Base-by-base conservation (phyloP, 1,140 invertebrate species). In the Sesamia nonagrioides region DNA sequence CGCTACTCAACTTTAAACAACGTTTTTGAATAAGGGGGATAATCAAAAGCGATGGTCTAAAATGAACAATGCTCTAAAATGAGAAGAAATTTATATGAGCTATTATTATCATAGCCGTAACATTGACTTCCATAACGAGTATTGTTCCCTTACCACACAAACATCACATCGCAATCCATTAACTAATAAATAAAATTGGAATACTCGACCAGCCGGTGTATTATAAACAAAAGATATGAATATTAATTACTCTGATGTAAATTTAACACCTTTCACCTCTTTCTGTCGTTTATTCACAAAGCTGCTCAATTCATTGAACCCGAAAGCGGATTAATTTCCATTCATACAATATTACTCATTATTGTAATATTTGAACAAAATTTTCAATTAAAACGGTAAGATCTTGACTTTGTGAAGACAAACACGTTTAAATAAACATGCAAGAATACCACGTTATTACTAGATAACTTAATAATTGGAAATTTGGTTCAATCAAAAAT, bases 211-310 rank as follows among this genome's bases (percentile, higher is more conserved):
- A 74, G 60, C 48, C 52, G 52, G 11, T 61, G 21, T 52, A 77
- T 66, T 66, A 48, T 45, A 45, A 69, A 50, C 42, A 48, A 63
- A 74, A 73, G 69, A 42, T 54, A 61, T 58, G 54, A 78, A 61
- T 50, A 58, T 63, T 72, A 76, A 75, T 80, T 61, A 76, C 42
- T 54, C n/a, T 68, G 50, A 75, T 76, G 69, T 81, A 73, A 81
- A 77, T 77, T 66, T 81, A 77, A 77, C 79, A 81, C 74, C 79
- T 81, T 54, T 68, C 33, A 8, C 54, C 54, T 60, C 68, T 73
- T 79, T 79, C 66, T 52, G 68, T 66, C 76, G 48, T 80, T 77
- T 77, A 77, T 77, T 77, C 60, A 63, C 54, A 69, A 77, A 68
- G 76, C 54, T 35, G 13, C 71, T 54, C 37, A 42, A 79, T 77